These are phyloP conservation scores for Temnothorax unifasciatus DNA, from an alignment of 2,888 invertebrate genomes.

Conservation along the genomic window DNA sequence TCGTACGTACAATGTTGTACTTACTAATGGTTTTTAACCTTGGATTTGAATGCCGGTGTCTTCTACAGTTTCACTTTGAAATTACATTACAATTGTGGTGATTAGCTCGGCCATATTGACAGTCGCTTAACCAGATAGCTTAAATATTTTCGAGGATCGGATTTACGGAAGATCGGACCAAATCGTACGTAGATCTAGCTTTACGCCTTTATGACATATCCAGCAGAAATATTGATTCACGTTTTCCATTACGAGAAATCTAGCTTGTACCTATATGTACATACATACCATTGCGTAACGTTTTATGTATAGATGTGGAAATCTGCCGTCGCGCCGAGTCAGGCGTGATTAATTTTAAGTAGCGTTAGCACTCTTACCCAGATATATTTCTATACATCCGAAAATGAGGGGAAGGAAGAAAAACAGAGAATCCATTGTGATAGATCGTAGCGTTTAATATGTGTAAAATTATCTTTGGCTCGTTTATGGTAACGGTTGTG, in stretches of 20 bases:
- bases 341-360: conserved; percentile 64
- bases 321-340: conserved; percentile 41
- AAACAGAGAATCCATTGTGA: conserved; percentile 72
- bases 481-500: conserved; percentile 72
- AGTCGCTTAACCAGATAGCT: conserved; percentile 65
- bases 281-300: conserved; percentile 52
- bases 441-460: conserved; percentile 73
- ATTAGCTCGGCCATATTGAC: conserved; percentile 50
- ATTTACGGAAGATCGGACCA: conserved; percentile 80
- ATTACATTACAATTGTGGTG: conserved; percentile 38
- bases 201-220: conserved; percentile 82
- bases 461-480: conserved; percentile 69
- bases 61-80: conserved; percentile 44
- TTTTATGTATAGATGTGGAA: conserved; percentile 66
- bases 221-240: conserved; percentile 72
- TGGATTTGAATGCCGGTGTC: conserved; percentile 42
- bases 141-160: conserved; percentile 69
- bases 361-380: conserved; percentile 74
- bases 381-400: conserved; percentile 81
- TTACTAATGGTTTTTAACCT: conserved; percentile 54
- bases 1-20: conserved; percentile 56
- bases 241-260: conserved; percentile 70
- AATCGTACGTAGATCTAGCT: conserved; percentile 79
- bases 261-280: conserved; percentile 72
- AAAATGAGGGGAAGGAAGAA: conserved; percentile 22